These are phyloP conservation scores for Platycheirus albimanus DNA, from an alignment of 2,888 invertebrate species.

Conservation along the genomic window DNA sequence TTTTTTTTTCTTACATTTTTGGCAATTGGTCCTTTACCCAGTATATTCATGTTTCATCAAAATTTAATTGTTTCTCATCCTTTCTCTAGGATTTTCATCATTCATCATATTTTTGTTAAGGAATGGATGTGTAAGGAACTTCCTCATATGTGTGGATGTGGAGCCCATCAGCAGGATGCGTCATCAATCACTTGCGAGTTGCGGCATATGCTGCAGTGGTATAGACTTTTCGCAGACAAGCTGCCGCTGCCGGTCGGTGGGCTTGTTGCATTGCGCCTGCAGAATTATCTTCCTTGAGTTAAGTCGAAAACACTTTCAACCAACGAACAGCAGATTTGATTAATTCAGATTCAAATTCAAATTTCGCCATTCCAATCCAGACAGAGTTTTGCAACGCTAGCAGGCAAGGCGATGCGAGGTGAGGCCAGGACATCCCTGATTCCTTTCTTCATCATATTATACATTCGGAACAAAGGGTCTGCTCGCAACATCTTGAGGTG, in stretches of 20 bases:
- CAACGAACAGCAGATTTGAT: slow-evolving; percentile 59
- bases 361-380: slow-evolving; percentile 50
- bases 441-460: not conserved
- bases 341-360: slow-evolving; percentile 73
- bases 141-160: slow-evolving; percentile 7
- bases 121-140: slow-evolving; percentile 15
- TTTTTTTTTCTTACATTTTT: slow-evolving; percentile 28
- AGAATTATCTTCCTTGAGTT: slow-evolving; percentile 16
- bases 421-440: not conserved
- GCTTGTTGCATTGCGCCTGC: slow-evolving; percentile 66
- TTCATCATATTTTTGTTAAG: slow-evolving; percentile 52
- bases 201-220: slow-evolving; percentile 71
- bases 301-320: slow-evolving; percentile 44
- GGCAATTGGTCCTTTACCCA: slow-evolving; percentile 38
- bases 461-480: slow-evolving; percentile 61
- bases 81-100: slow-evolving; percentile 28
- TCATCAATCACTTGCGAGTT: slow-evolving; percentile 71
- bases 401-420: slow-evolving; percentile 1
- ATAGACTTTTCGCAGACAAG: slow-evolving; percentile 64
- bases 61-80: slow-evolving; percentile 67
- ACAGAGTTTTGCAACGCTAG: not conserved
- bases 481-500: slow-evolving; percentile 69
- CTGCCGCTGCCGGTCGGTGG: slow-evolving; percentile 17
- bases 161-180: slow-evolving; percentile 26
- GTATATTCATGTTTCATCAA: slow-evolving; percentile 65